Base-by-base conservation (phyloP, 2,797 vertebrate genomes). In the Crenuchus spilurus region DNA sequence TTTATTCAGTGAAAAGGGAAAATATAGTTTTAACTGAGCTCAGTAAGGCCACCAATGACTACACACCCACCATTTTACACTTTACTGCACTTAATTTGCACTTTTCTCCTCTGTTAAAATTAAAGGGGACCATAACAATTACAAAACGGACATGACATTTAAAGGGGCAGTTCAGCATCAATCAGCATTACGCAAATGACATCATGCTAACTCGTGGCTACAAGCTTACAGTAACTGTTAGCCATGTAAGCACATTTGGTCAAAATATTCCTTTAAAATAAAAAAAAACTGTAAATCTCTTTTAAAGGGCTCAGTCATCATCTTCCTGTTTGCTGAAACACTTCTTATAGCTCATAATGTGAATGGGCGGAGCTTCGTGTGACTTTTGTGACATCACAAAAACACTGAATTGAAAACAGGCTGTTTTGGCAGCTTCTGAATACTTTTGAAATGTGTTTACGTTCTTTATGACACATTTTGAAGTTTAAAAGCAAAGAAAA, bases 1-100 rank as follows among this genome's bases (percentile, higher is more conserved):
- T 84, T 88, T 84, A 84, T 86, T 83, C 75, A 49, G 41, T 57
- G 68, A 72, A 82, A 84, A 83, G 61, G 77, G 65, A 78, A 70
- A 58, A 81, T 44, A 68, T 37, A 48, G 67, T 65, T 51, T 65
- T 30, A 18, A 63, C 63, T 77, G 78, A 76, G 79, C 74, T 77
- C 48, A 62, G 48, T 52, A 81, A 72, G 79, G 83, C 79, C 57
- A 68, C 75, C 68, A 24, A 46, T 71, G 16, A 62, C 48, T 42
- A 14, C 41, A 30, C 13, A 11, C 52, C 51, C 54, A 70, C 28
- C 30, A 14, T 16, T 73, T 52, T 20, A 63, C 5, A 51, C 30
- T 55, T 18, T 57, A 31, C 57, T 39, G 62, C 52, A 66, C 62
- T 48, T 26, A 30, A 24, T 57, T 16, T 7, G 49, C 31, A 58